Evolutionary conservation across 2,797 vertebrate genomes (phyloP), one percentile per base, ranked within the genome.

Genomic region (Danionella dracula): DNA sequence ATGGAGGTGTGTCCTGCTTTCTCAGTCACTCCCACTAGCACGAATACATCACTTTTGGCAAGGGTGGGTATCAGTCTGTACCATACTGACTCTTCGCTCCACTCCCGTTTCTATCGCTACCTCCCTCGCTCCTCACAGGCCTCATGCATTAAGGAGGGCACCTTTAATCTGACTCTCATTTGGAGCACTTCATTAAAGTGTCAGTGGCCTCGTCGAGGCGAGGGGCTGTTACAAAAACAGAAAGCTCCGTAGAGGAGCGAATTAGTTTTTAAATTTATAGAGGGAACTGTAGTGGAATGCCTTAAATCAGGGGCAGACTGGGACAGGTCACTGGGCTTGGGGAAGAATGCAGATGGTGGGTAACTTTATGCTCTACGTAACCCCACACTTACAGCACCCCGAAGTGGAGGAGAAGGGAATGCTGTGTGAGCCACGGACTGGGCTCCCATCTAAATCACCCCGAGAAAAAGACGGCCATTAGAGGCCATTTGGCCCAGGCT

Each of bases 161-260:
- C 92, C 89, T 96, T 96, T 94, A 93, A 94, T 93, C 93, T 93
- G 89, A 91, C 88, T 91, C 93, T 94, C 93, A 95, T 97, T 96
- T 95, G 90, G 90, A 91, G 90, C 93, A 95, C 94, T 97, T 96
- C 93, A 86, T 97, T 96, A 98, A 98, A 95, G 92, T 90, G 94
- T 93, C 94, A 93, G 85, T 85, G 87, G 88, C 84, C 84, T 88
- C 90, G 91, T 93, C 90, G 82, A 90, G 90, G 90, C 70, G 88
- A 92, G 89, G 92, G 92, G 90, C 90, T 85, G 88, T 84, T 89
- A 90, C 85, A 87, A 91, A 91, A 91, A 90, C 85, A 91, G 90
- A 93, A 91, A 93, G 92, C 90, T 91, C 92, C 87, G 89, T 88
- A 87, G 93, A 93, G 92, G 85, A 85, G 92, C 91, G 93, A 91